These are phyloP conservation scores for Mactra quadrangularis DNA, from an alignment of 1,140 invertebrate species.

Conservation along the genomic window DNA sequence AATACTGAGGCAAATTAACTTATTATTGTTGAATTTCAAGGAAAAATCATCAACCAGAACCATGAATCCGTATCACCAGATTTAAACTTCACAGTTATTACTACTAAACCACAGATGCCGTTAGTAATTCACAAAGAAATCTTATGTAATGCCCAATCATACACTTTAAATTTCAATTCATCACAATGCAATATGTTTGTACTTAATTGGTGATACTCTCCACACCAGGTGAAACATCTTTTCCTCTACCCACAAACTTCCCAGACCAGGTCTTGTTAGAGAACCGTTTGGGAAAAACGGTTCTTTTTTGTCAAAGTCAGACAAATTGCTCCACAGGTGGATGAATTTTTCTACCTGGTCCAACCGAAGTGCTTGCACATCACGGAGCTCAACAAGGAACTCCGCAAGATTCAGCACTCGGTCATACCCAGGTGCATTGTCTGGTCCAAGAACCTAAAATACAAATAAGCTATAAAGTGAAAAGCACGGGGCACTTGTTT, in stretches of 20 bases:
- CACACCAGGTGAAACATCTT: slow-evolving; percentile 38
- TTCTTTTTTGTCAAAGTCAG: slow-evolving; percentile 54
- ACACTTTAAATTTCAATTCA: too few relatives aligned
- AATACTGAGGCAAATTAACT: too few relatives aligned
- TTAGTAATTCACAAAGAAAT: too few relatives aligned
- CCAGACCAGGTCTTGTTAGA: slow-evolving; percentile 49
- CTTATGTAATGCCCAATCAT: too few relatives aligned
- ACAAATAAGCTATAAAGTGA: too few relatives aligned
- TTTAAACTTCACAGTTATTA: too few relatives aligned
- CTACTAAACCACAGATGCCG: too few relatives aligned
- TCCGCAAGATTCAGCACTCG: slow-evolving; percentile 45
- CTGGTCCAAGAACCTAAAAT: slow-evolving; percentile 56
- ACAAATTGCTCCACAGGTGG: slow-evolving; percentile 53
- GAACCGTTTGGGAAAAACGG: slow-evolving; percentile 36
- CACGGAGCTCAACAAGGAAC: slow-evolving; percentile 42
- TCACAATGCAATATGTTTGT: too few relatives aligned
- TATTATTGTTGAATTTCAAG: too few relatives aligned
- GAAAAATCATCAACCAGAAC: too few relatives aligned
- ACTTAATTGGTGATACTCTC: slow-evolving; percentile 52
- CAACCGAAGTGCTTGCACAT: slow-evolving; percentile 33
- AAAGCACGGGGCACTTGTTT: too few relatives aligned
- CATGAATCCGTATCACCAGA: too few relatives aligned
- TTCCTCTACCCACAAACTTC: slow-evolving; percentile 50
- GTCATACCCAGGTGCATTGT: slow-evolving; percentile 55
- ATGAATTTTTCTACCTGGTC: slow-evolving; percentile 35